These are phyloP conservation scores for Drosophila bifasciata DNA, from an alignment of 1,140 invertebrate genomes.

Conservation along the genomic window DNA sequence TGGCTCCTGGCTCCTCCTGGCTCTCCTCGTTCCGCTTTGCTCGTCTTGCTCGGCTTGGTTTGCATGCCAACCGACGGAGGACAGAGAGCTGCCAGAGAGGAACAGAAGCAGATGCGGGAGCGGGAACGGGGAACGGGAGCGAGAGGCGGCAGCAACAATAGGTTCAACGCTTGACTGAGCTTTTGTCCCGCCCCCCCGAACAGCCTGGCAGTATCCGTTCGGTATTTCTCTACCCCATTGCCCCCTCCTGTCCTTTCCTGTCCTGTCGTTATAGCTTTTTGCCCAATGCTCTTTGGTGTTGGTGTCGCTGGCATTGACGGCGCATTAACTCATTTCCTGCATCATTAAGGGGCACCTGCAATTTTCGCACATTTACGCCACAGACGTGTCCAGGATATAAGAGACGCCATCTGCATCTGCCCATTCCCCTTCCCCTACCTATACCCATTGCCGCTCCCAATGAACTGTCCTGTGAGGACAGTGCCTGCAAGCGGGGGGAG, in stretches of 20 bases:
- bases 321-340: slow-evolving; percentile 79
- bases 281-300: slow-evolving; percentile 18
- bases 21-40: slow-evolving; percentile 12
- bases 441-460: too few relatives aligned
- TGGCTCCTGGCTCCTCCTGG: background rate
- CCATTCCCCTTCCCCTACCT: background rate
- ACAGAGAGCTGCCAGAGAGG: background rate
- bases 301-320: slow-evolving; percentile 59
- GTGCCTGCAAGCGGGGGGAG: too few relatives aligned
- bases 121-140: background rate
- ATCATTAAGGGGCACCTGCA: slow-evolving; percentile 75
- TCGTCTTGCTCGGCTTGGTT: slow-evolving; percentile 12
- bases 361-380: slow-evolving; percentile 63
- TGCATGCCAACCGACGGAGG: slow-evolving; percentile 20
- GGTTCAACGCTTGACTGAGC: slow-evolving; percentile 46
- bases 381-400: slow-evolving; percentile 34
- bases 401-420: background rate
- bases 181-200: slow-evolving; percentile 7
- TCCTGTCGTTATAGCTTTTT: slow-evolving; percentile 10
- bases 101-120: background rate
- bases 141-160: slow-evolving; percentile 29
- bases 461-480: background rate
- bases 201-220: slow-evolving; percentile 11
- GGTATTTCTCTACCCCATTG: background rate
- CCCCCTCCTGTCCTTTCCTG: background rate